Conservation (phyloP, 2,797 vertebrate species). For the Poecilia wingei region DNA sequence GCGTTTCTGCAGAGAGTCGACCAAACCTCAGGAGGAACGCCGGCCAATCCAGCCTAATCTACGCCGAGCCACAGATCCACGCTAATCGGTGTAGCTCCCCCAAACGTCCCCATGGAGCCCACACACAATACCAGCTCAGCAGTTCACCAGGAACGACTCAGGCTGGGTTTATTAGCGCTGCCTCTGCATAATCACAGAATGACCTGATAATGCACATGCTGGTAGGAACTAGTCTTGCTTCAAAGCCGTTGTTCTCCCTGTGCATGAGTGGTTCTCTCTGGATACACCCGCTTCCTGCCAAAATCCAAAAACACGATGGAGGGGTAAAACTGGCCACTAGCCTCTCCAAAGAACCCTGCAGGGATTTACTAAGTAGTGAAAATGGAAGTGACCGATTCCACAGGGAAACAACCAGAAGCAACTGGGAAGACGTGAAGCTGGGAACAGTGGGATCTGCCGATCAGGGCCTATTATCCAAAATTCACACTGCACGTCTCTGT, state of each 20-base stretch:
- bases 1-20: conserved; percentile 61
- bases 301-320: not conserved
- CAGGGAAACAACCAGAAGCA: not conserved
- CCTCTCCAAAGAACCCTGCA: not conserved
- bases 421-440: not conserved
- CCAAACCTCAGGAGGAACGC: conserved; percentile 56
- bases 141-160: conserved; percentile 17
- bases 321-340: not conserved
- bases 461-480: no score
- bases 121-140: conserved; percentile 28
- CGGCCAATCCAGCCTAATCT: conserved; percentile 67
- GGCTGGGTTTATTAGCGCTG: conserved; percentile 2
- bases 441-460: not conserved
- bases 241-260: not conserved
- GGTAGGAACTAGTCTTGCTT: not conserved
- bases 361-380: not conserved
- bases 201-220: not conserved
- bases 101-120: conserved; percentile 45
- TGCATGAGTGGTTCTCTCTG: not conserved
- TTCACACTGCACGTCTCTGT: no score
- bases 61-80: conserved; percentile 56
- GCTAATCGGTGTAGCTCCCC: conserved; percentile 62
- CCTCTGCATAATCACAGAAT: not conserved
- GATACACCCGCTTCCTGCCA: not conserved
- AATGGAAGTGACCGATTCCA: not conserved